Evolutionary conservation across 2,797 vertebrate genomes (phyloP).

Genomic region (Urosaurus nigricauda): DNA sequence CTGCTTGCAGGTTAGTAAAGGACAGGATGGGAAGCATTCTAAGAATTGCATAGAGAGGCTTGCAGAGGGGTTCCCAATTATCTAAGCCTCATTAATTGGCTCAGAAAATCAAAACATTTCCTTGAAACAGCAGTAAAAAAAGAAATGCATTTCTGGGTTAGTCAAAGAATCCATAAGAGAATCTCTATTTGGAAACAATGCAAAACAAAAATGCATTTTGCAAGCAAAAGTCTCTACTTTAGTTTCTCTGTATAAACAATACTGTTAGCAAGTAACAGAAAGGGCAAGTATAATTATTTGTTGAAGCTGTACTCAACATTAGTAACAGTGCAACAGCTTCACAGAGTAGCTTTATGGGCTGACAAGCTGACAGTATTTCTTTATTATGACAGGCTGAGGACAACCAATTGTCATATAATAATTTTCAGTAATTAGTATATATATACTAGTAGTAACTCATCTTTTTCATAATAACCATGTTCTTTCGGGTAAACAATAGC

Average conservation of each 20-base stretch:
- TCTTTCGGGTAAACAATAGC: slow-evolving; percentile 75
- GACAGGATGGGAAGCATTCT: neutral
- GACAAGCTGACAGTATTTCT: slow-evolving; percentile 72
- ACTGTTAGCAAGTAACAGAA: slow-evolving; percentile 4
- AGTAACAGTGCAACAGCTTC: slow-evolving; percentile 52
- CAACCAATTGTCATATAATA: slow-evolving; percentile 70
- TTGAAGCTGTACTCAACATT: slow-evolving; percentile 54
- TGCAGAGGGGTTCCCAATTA: neutral
- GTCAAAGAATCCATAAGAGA: neutral
- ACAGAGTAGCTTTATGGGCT: slow-evolving; percentile 59
- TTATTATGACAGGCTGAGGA: slow-evolving; percentile 67
- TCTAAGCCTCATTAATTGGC: neutral
- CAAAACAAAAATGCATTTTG: neutral
- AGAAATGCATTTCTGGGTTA: neutral
- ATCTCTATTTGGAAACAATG: neutral
- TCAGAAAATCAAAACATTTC: neutral
- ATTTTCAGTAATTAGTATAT: slow-evolving; percentile 75
- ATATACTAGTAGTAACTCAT: slow-evolving; percentile 67
- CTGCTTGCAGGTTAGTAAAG: neutral
- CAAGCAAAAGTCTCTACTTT: slow-evolving; percentile 17
- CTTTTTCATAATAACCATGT: slow-evolving; percentile 71
- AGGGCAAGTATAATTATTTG: slow-evolving; percentile 43
- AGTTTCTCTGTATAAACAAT: neutral
- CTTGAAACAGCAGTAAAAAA: neutral
- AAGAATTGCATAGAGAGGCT: neutral